These are phyloP conservation scores for Allacma fusca DNA, from an alignment of 2,888 invertebrate species.

Conservation along the genomic window DNA sequence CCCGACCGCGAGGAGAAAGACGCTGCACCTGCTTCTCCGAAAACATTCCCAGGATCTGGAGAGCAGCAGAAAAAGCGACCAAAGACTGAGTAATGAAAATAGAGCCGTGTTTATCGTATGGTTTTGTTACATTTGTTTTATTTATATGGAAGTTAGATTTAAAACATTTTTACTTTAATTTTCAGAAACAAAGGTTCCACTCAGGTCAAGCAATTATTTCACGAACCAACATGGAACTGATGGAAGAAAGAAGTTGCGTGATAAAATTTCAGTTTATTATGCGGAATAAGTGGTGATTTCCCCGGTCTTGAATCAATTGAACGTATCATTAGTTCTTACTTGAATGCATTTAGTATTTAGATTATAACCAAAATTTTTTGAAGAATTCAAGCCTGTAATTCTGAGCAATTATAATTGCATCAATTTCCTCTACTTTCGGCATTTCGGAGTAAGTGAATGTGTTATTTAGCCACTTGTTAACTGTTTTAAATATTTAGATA, in stretches of 20 bases:
- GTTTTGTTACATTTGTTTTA: no score
- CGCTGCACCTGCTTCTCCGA: constrained; percentile 9
- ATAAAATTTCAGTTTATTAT: constrained; percentile 4
- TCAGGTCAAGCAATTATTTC: constrained; percentile 19
- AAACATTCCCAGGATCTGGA: constrained; percentile 14
- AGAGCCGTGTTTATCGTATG: no score
- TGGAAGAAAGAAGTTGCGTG: background rate
- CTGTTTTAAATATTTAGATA: no score
- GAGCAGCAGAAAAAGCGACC: constrained; percentile 47
- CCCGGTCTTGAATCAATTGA: background rate
- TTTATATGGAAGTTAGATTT: no score
- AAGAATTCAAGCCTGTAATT: no score
- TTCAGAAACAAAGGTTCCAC: background rate
- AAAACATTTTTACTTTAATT: background rate
- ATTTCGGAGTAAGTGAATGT: no score
- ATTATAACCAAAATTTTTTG: no score
- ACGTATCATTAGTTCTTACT: background rate
- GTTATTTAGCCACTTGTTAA: no score
- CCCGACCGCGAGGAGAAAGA: constrained; percentile 39
- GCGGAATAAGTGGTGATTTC: background rate
- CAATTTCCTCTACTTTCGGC: no score
- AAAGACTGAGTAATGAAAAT: constrained; percentile 45
- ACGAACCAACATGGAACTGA: constrained; percentile 22
- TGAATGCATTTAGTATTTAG: no score
- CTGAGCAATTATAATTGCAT: no score